Conservation (phyloP, 2,888 invertebrate species). For the Polyploca ridens region DNA sequence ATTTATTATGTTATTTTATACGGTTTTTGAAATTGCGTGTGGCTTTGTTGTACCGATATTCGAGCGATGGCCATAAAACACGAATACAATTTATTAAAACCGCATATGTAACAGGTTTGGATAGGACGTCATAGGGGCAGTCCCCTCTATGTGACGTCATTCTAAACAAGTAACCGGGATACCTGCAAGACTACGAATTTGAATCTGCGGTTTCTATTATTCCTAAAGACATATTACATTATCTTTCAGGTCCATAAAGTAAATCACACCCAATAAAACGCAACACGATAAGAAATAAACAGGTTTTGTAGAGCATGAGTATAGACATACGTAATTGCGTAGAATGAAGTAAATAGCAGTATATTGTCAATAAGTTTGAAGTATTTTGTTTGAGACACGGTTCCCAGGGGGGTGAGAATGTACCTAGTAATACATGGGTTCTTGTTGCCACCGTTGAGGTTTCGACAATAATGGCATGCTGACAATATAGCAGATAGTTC, state of each 20-base stretch:
- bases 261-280: background rate
- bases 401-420: too few species aligned
- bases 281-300: background rate
- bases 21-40: background rate
- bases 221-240: background rate
- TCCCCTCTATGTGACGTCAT: background rate
- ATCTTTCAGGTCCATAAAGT: background rate
- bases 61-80: background rate
- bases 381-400: background rate
- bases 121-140: background rate
- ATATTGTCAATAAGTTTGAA: background rate
- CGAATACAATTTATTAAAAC: background rate
- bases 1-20: background rate
- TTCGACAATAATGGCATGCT: too few species aligned
- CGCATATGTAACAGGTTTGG: background rate
- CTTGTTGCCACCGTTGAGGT: too few species aligned
- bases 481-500: too few species aligned
- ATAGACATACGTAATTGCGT: background rate
- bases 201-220: background rate
- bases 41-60: background rate
- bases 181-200: background rate
- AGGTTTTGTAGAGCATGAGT: background rate
- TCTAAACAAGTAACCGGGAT: background rate
- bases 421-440: too few species aligned
- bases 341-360: background rate